Base-by-base conservation (phyloP, 1,140 invertebrate species). In the Eriocheir sinensis region DNA sequence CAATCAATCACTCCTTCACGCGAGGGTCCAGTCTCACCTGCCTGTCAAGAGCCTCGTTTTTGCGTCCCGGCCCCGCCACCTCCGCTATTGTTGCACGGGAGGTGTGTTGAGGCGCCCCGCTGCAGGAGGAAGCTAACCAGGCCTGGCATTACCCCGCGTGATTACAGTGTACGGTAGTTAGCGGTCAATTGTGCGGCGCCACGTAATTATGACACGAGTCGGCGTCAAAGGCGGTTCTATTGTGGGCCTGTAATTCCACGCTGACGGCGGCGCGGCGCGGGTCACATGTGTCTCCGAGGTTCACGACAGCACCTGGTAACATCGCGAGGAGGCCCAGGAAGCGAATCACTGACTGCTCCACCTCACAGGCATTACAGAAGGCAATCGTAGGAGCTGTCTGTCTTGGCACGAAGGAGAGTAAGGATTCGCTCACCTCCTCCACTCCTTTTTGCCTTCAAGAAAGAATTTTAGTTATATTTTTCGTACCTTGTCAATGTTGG, bases 131-230 rank as follows among this genome's bases (percentile, higher is more conserved):
- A 8, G 34, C 88, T 89, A 89, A 89, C 88, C 88, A 89, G 88
- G 44, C 88, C 88, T 2, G 6, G 12, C 40, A 89, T 89, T 89
- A 89, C 53, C 53, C 41, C 53, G 3, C 88, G 12, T 89, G 53
- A 89, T 89, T 89, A 89, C 88, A 89, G 41, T 36, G 85, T 41
- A 27, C 38, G 44, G 38, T 40, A 41, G 38, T 38, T 40, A 41
- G 85, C 85, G 44, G 85, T 44, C 85, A 17, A 40, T 38, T 88
- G 88, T 89, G 88, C 34, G 34, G 32, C 41, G 32, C n/a, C 53
- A 89, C 41, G 32, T 89, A 89, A 89, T 89, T 89, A 53, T 89
- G 41, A 89, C 44, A 89, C 88, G 88, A 89, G 88, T 53, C 88
- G 53, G 41, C 53, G 41, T 89, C 34, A n/a, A 53, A 72, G 60